These are phyloP conservation scores for Palythoa caribaeorum DNA, from an alignment of 92 coral and sea anemone genomes.

Conservation along the genomic window DNA sequence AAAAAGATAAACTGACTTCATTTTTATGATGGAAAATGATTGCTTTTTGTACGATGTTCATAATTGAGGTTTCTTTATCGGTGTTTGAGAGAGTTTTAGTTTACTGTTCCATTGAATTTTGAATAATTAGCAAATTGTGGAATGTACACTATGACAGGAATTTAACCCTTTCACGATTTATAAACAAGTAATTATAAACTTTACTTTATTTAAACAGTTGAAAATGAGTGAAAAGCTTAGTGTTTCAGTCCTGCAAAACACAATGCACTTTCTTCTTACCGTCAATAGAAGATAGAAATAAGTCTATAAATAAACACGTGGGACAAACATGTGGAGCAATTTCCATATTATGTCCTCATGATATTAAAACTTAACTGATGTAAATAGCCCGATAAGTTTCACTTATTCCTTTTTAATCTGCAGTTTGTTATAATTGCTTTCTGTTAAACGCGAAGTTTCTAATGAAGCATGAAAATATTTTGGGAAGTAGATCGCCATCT, in stretches of 20 bases:
- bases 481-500: background rate
- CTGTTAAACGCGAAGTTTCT: background rate
- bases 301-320: slow-evolving; percentile 63
- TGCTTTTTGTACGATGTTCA: background rate
- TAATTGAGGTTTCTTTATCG: background rate
- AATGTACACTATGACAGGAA: slow-evolving; percentile 30
- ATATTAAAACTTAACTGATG: background rate
- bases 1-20: slow-evolving; percentile 39
- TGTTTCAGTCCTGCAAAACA: background rate
- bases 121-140: slow-evolving; percentile 12
- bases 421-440: background rate
- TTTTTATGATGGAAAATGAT: background rate
- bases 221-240: slow-evolving; percentile 1
- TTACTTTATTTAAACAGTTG: background rate
- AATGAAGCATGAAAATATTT: background rate
- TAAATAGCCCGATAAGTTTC: background rate
- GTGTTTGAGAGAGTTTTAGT: background rate
- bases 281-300: slow-evolving; percentile 4
- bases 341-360: slow-evolving; percentile 59
- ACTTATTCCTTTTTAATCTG: background rate
- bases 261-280: background rate
- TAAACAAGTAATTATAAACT: background rate
- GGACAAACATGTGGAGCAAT: slow-evolving; percentile 64
- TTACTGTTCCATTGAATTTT: background rate
- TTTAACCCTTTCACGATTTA: slow-evolving; percentile 9